Evolutionary conservation across 2,797 vertebrate species (phyloP).

Genomic region (Sebastes vulpes): DNA sequence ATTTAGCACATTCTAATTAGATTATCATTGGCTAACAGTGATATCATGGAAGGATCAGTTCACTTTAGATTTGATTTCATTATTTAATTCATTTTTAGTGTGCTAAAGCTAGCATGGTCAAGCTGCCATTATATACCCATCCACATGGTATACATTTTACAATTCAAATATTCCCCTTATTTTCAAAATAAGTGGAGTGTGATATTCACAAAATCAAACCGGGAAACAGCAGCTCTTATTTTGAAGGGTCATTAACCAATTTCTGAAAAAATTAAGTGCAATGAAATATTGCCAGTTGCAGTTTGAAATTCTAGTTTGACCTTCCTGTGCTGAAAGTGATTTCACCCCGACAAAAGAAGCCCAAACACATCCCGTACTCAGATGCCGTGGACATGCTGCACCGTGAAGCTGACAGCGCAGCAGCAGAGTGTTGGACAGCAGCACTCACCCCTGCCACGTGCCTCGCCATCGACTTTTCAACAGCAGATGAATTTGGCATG

Average conservation of each 20-base stretch:
- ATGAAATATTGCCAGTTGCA: not conserved
- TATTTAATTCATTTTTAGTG: not conserved
- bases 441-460: slow-evolving; percentile 69
- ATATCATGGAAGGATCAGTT: not conserved
- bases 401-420: not conserved
- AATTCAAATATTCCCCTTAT: not conserved
- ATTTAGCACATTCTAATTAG: slow-evolving; percentile 21
- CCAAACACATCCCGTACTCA: not conserved
- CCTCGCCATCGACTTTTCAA: slow-evolving; percentile 55
- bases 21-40: not conserved
- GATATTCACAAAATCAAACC: not conserved
- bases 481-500: slow-evolving; percentile 72
- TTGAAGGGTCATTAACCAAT: not conserved
- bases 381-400: not conserved
- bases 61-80: not conserved
- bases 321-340: not conserved
- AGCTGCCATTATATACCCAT: not conserved
- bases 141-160: not conserved
- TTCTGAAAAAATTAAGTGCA: not conserved
- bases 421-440: slow-evolving; percentile 1
- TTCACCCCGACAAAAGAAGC: not conserved
- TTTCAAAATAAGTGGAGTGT: not conserved
- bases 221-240: not conserved
- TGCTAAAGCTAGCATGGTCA: not conserved
- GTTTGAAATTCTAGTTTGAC: not conserved